Evolutionary conservation across 2,888 invertebrate species (phyloP), one percentile per base, ranked within the genome.

Genomic region (Sphaerophoria taeniata): DNA sequence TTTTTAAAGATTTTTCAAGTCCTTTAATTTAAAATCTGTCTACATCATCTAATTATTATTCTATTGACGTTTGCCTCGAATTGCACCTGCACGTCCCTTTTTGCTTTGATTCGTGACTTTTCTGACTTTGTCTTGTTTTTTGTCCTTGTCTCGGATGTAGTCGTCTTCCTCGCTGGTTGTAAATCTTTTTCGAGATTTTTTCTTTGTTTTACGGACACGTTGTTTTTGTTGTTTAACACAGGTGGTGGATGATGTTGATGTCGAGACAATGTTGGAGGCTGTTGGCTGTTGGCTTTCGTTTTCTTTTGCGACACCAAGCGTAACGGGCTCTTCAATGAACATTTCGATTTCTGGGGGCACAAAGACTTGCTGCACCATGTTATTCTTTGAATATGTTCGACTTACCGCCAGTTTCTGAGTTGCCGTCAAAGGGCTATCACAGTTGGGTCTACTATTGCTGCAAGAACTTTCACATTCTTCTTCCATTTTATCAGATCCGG

Each of bases 321-420:
- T 67, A n/a, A 49, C 36, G 2, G 65, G 85, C 5, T 86, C 83
- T 69, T 87, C 87, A 49, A 88, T 83, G 71, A 75, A 88, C 73
- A 85, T 81, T 75, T 89, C 89, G 51, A 88, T 85, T 61, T 89
- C 89, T 58, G 88, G 88, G 63, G 89, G 89, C 47, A 89, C 89
- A 87, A 88, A 89, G 43, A 89, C 87, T 71, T 87, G 87, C 71
- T 88, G 82, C 47, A 88, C 71, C 67, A 87, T 61, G 70, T 87
- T 87, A 72, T 60, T 75, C 60, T 87, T 88, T 36, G 88, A 88
- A 83, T 88, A 88, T 31, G 88, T 87, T 33, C 87, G 87, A 74
- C 85, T 81, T 61, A 88, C 79, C 56, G 73, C 58, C 56, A 61
- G 43, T n/a, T 71, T 67, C 16, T 51, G 65, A 16, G 73, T 34